Base-by-base conservation (phyloP, 2,888 invertebrate genomes). In the Graphium colonna region DNA sequence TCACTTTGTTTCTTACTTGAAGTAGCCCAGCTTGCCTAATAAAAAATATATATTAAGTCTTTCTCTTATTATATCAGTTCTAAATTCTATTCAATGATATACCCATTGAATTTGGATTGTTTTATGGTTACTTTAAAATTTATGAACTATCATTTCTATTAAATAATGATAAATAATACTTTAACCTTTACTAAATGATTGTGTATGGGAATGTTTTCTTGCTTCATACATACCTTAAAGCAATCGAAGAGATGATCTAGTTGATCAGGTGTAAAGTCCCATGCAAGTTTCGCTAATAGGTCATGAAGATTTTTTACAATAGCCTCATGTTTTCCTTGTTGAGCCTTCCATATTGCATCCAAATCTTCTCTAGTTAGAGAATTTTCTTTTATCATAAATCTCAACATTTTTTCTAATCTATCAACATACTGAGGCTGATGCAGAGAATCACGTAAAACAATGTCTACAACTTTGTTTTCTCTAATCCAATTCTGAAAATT, bases 361-460 rank as follows among this genome's bases (percentile, higher is more conserved):
- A 99, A 91, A 80, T 99, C 98, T 63, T 95, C 95, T 48, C 96
- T 88, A 2, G 97, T 96, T 55, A 99, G 86, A 0, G 97, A 95
- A 64, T 95, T 93, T 76, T 97, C 97, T 79, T 98, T 98, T 68
- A 98, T 98, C 77, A 98, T 95, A 87, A 99, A 99, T 57, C 98
- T 93, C 65, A 99, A 92, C 77, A 99, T 98, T 90, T 98, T 98
- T 78, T 99, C 98, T 73, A 99, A 85, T 76, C 98, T 97, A 73
- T 99, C 99, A 47, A 99, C 98, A 79, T 99, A 99, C 79, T 97
- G 97, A 0, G 98, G 98, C 79, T 98, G 98, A 88, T 99, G 99
- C 49, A 99, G 91, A 4, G 98, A 98, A 82, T 99, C 98, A 39
- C 97, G 92, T 61, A 99, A 90, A 12, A 98, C 98, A 69, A 98